These are phyloP conservation scores for Crocuta crocuta DNA, from an alignment of 2,113 vertebrate species.

Conservation along the genomic window DNA sequence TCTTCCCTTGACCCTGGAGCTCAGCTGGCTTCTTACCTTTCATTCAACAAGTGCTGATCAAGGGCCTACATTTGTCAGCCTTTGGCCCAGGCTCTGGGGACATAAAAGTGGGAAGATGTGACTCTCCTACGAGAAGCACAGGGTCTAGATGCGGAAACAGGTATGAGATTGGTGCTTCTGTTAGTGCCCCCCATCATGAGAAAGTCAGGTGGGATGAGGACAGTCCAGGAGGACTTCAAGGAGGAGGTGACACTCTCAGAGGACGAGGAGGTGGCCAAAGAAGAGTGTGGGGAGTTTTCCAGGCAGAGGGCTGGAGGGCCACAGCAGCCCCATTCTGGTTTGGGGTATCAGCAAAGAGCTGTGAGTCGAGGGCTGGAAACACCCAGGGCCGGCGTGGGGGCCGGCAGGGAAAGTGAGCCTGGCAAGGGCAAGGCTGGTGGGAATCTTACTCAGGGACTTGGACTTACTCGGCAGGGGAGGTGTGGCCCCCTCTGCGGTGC, in stretches of 20 bases:
- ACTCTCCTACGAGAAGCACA: not conserved
- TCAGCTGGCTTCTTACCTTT: not conserved
- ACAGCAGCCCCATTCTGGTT: not conserved
- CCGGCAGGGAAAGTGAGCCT: fast-evolving
- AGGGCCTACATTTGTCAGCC: not conserved
- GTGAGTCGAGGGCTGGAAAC: not conserved
- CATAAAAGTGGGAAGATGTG: not conserved
- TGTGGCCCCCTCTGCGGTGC: not conserved
- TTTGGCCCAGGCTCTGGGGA: not conserved
- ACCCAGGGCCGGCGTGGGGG: not conserved
- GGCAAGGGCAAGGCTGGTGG: not conserved
- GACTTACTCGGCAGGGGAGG: not conserved
- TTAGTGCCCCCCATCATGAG: not conserved
- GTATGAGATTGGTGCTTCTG: not conserved
- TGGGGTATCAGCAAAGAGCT: not conserved
- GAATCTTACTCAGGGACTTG: not conserved
- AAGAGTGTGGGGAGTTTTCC: not conserved
- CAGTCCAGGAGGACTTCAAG: not conserved
- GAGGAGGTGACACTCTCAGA: not conserved
- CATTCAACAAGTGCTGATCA: not conserved
- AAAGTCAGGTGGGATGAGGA: not conserved
- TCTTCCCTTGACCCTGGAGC: not conserved
- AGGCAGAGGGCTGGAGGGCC: not conserved
- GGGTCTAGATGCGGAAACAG: not conserved
- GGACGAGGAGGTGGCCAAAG: not conserved